phyloP scores from a whole-genome alignment of 2,113 vertebrate species.

The Equus przewalskii region DNA sequence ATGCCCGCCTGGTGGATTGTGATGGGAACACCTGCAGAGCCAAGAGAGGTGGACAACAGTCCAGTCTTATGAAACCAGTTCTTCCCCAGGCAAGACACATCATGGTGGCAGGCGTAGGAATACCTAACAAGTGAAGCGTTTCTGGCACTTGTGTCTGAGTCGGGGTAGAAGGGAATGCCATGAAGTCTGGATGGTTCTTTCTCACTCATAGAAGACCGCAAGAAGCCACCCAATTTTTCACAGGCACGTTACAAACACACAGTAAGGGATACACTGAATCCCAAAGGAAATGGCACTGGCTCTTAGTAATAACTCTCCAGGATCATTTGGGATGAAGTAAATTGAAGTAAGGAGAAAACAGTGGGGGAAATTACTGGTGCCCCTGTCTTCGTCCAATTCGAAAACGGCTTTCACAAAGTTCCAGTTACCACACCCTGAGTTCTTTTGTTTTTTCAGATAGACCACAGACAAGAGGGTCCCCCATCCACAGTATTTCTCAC shows the following conservation, averaged over 20 bases:
- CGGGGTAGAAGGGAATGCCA: slow-evolving; percentile 12
- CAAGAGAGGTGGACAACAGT: slow-evolving; percentile 58
- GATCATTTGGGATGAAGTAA: not conserved
- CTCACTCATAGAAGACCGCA: not conserved
- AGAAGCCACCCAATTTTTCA: not conserved
- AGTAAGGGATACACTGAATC: not conserved
- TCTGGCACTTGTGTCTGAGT: not conserved
- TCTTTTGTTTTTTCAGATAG: not conserved
- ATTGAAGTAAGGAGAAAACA: not conserved
- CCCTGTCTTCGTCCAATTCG: not conserved
- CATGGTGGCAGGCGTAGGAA: not conserved
- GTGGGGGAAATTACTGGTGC: not conserved
- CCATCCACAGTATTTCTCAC: not conserved
- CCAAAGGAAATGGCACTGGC: not conserved
- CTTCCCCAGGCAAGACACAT: not conserved
- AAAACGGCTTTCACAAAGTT: not conserved
- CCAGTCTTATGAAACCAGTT: slow-evolving; percentile 4
- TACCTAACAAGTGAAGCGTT: slow-evolving; percentile 8
- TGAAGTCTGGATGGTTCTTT: not conserved
- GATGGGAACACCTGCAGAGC: slow-evolving; percentile 68
- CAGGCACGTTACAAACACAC: not conserved
- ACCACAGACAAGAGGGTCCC: not conserved
- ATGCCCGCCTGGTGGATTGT: not conserved
- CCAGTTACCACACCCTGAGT: not conserved
- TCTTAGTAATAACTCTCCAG: slow-evolving; percentile 1